Evolutionary conservation across 2,797 vertebrate species (phyloP).

Genomic region (Fratercula arctica): DNA sequence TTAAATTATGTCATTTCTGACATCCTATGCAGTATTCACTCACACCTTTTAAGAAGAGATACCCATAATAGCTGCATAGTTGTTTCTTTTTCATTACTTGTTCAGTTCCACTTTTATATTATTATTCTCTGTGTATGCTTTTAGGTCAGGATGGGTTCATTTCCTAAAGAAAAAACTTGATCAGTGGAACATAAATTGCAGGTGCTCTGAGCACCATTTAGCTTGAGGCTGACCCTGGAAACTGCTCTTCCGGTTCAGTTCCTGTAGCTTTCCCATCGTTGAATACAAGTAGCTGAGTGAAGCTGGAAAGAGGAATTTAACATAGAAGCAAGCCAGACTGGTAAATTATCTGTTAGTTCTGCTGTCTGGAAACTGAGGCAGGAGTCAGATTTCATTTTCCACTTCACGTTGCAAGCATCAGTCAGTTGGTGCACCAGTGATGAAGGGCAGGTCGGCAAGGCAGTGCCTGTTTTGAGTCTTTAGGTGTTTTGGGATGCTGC

Average conservation of each 20-base stretch:
- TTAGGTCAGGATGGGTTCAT: background rate
- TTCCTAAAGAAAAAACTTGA: background rate
- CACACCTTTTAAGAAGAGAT: background rate
- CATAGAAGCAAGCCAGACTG: slow-evolving; percentile 38
- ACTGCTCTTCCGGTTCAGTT: slow-evolving; percentile 23
- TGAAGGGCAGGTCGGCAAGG: background rate
- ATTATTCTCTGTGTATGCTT: background rate
- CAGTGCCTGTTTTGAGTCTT: background rate
- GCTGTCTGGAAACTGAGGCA: slow-evolving; percentile 66
- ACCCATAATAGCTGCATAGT: background rate
- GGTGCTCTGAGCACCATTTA: background rate
- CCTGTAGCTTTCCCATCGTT: background rate
- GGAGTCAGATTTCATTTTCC: slow-evolving; percentile 42
- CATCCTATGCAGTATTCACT: background rate
- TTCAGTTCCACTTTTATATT: background rate
- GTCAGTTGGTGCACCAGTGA: background rate
- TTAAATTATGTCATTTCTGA: background rate
- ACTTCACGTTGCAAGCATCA: background rate
- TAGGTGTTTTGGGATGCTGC: background rate
- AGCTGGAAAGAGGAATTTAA: slow-evolving; percentile 20
- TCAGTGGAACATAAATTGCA: background rate
- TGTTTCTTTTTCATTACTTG: background rate
- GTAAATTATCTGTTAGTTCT: slow-evolving; percentile 58
- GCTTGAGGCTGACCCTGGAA: background rate
- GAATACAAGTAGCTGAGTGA: background rate